Conservation (phyloP, 64 coral and sea anemone species). For the Astreopora myriophthalma region DNA sequence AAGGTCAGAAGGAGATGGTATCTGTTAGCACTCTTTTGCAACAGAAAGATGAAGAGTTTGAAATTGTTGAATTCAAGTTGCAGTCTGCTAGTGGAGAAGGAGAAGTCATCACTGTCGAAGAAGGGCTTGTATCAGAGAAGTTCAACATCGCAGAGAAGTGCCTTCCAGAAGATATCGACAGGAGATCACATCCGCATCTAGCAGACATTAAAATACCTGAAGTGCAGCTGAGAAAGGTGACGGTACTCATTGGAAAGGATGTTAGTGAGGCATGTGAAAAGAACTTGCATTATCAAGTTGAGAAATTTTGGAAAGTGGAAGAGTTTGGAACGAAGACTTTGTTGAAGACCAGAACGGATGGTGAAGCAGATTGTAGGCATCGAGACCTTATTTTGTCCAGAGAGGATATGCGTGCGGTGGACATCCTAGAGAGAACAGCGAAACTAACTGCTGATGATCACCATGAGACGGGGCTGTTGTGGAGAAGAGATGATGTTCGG, state of each 20-base stretch:
- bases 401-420: conserved; percentile 23
- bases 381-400: not conserved
- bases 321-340: not conserved
- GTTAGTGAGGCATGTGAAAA: not conserved
- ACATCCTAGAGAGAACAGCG: not conserved
- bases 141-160: conserved; percentile 59
- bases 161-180: conserved; percentile 43
- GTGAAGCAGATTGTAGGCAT: not conserved
- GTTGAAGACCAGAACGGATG: not conserved
- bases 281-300: not conserved
- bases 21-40: no score
- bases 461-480: conserved; percentile 41
- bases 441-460: not conserved
- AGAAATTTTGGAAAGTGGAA: conserved; percentile 71
- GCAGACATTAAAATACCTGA: conserved; percentile 61
- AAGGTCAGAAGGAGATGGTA: conserved; percentile 15
- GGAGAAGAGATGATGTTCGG: not conserved
- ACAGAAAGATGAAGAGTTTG: no score
- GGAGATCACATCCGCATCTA: conserved; percentile 35
- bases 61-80: conserved; percentile 16
- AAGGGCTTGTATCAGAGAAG: conserved; percentile 3
- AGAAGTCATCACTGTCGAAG: conserved; percentile 45
- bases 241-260: no score
- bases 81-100: conserved; percentile 28
- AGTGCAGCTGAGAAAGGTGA: not conserved